Evolutionary conservation across 1,140 invertebrate genomes (phyloP).

Genomic region (Anadara kagoshimensis): DNA sequence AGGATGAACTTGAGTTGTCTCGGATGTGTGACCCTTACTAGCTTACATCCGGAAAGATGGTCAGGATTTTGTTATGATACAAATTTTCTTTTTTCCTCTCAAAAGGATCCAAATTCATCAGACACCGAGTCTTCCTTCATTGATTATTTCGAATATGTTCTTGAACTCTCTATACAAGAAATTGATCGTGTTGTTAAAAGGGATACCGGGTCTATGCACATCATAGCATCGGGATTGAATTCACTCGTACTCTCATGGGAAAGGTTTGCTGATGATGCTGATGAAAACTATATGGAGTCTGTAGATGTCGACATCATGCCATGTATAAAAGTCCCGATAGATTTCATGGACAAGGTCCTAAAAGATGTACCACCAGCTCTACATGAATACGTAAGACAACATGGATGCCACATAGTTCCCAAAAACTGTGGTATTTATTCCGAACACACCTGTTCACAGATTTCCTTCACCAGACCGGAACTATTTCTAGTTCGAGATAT

Average conservation of each 20-base stretch:
- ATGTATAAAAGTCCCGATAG: background rate
- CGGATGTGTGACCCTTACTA: background rate
- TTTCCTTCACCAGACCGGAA: background rate
- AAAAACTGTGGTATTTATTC: constrained; percentile 8
- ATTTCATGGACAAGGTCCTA: background rate
- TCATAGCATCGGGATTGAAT: background rate
- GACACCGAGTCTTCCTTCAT: background rate
- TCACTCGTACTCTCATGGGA: background rate
- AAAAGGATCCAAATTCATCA: background rate
- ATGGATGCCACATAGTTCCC: constrained; percentile 9
- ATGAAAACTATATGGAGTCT: background rate
- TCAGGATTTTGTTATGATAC: background rate
- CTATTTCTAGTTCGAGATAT: background rate
- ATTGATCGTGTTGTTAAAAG: background rate
- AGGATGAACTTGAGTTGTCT: background rate
- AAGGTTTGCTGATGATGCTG: background rate
- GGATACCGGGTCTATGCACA: background rate
- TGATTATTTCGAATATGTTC: background rate
- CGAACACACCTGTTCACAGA: background rate
- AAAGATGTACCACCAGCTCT: background rate
- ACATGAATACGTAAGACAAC: background rate
- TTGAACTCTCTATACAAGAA: background rate
- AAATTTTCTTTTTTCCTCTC: background rate
- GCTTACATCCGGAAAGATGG: background rate
- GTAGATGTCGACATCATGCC: constrained; percentile 4